phyloP scores from a whole-genome alignment of 64 coral and sea anemone genomes.

The Acropora tenuis region DNA sequence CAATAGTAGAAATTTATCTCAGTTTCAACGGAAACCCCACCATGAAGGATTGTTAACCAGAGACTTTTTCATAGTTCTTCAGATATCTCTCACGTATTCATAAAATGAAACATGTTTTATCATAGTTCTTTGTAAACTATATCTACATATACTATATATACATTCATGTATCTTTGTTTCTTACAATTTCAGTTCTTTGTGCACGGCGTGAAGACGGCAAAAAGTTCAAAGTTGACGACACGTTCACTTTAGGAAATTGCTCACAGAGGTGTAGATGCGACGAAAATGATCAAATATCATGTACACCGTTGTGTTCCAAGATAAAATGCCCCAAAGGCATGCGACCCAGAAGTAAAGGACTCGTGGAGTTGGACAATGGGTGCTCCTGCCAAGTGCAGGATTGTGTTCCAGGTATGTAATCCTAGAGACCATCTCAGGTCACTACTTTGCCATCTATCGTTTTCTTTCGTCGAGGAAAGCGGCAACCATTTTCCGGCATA shows the following conservation, averaged over 20 bases:
- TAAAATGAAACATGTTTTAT: too few relatives aligned
- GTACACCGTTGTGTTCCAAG: slow-evolving; percentile 24
- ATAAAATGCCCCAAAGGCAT: slow-evolving; percentile 49
- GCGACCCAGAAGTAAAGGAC: not conserved
- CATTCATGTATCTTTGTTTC: not conserved
- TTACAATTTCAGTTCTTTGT: slow-evolving; percentile 38
- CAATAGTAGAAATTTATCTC: too few relatives aligned
- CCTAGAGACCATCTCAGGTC: not conserved
- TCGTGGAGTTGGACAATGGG: not conserved
- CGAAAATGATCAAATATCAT: slow-evolving; percentile 45
- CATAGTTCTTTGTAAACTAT: not conserved
- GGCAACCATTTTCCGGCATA: too few relatives aligned
- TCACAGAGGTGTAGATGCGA: slow-evolving; percentile 46
- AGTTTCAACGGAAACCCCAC: too few relatives aligned
- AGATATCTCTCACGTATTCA: too few relatives aligned
- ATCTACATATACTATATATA: too few relatives aligned
- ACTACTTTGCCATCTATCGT: not conserved
- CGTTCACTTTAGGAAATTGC: slow-evolving; percentile 36
- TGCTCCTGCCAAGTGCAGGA: slow-evolving; percentile 17
- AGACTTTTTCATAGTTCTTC: too few relatives aligned
- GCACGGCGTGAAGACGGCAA: not conserved
- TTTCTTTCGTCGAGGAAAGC: too few relatives aligned
- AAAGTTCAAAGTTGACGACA: slow-evolving; percentile 56
- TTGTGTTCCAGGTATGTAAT: slow-evolving; percentile 27
- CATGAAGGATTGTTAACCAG: too few relatives aligned